phyloP scores from a whole-genome alignment of 2,113 vertebrate genomes.

The Aldabrachelys gigantea region DNA sequence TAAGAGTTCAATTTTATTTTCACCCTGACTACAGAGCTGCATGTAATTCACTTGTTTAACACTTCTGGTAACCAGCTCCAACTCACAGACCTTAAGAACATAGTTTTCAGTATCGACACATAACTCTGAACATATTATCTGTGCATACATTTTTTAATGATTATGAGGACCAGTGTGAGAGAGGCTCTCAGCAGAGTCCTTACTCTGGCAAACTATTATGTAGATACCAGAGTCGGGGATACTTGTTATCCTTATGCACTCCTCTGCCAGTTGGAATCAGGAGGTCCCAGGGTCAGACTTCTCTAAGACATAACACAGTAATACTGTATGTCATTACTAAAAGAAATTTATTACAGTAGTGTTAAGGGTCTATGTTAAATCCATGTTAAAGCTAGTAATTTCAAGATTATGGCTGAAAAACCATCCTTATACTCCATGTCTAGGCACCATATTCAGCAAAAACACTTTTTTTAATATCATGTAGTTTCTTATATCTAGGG shows the following conservation, averaged over 20 bases:
- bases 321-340: slow-evolving; percentile 57
- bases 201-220: neutral
- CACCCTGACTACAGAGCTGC: neutral
- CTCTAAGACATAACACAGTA: slow-evolving; percentile 2
- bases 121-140: neutral
- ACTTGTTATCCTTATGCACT: neutral
- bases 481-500: slow-evolving; percentile 16
- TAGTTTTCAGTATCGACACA: neutral
- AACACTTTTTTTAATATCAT: neutral
- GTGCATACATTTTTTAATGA: neutral
- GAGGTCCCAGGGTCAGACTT: neutral
- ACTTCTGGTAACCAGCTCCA: neutral
- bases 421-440: neutral
- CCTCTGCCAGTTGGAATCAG: neutral
- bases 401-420: slow-evolving; percentile 46
- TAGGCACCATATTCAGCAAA: slow-evolving; percentile 48
- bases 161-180: neutral
- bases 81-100: neutral
- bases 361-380: slow-evolving; percentile 61
- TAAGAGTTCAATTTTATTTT: too few species aligned
- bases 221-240: neutral
- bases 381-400: slow-evolving; percentile 36
- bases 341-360: slow-evolving; percentile 67
- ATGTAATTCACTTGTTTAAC: neutral
- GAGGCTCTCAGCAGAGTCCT: neutral